Evolutionary conservation across 23 tunicate species (phyloP).

Genomic region (Trididemnum clinides): DNA sequence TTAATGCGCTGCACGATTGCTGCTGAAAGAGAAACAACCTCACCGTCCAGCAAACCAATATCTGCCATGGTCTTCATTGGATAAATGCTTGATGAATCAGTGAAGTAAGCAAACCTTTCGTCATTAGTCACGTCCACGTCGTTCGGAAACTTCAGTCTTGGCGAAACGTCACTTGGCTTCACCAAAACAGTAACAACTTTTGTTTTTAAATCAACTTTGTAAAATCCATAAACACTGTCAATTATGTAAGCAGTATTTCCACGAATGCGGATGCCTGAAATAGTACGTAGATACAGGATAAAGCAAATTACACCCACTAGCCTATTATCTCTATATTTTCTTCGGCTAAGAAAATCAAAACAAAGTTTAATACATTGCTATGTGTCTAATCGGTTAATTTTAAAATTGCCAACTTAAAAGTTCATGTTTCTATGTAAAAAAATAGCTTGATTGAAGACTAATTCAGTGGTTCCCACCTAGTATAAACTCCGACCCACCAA

Average conservation of each 20-base stretch:
- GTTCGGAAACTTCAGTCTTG: slow-evolving; percentile 62
- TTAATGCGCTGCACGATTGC: too few relatives aligned
- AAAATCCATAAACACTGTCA: slow-evolving; percentile 66
- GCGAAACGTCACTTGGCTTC: slow-evolving; percentile 22
- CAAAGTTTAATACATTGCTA: too few relatives aligned
- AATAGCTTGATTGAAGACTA: too few relatives aligned
- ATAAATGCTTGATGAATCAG: slow-evolving; percentile 39
- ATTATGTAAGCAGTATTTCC: slow-evolving; percentile 39
- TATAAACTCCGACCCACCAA: too few relatives aligned
- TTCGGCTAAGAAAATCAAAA: too few relatives aligned
- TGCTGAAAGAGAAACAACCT: background rate
- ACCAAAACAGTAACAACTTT: slow-evolving; percentile 13
- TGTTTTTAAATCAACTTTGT: slow-evolving; percentile 22
- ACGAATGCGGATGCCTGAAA: slow-evolving; percentile 47
- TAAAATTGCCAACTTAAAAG: too few relatives aligned
- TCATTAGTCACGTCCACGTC: slow-evolving; percentile 55
- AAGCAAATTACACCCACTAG: too few relatives aligned
- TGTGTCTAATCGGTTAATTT: too few relatives aligned
- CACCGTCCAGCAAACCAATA: slow-evolving; percentile 14
- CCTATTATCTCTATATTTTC: too few relatives aligned
- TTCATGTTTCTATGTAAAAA: too few relatives aligned
- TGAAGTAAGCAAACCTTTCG: slow-evolving; percentile 41
- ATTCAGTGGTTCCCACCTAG: too few relatives aligned
- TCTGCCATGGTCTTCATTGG: slow-evolving; percentile 2
- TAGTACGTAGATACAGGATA: too few relatives aligned